Conservation (phyloP, 2,888 invertebrate species). For the Leptinotarsa haldemani region DNA sequence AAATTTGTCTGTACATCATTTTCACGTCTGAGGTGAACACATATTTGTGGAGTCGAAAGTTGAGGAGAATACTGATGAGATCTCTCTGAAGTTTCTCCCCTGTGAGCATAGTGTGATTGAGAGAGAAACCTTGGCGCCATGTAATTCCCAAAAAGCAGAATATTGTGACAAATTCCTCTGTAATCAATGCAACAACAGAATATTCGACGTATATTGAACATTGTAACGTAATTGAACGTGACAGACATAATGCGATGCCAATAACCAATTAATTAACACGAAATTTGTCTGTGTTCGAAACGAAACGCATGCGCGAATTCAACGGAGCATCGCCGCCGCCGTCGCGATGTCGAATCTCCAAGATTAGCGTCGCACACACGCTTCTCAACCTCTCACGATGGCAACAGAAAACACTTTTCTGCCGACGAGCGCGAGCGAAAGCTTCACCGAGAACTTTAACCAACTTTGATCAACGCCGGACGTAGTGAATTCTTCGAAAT, state of each 20-base stretch:
- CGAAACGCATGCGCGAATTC: background rate
- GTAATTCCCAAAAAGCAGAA: too few species aligned
- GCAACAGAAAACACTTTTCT: background rate
- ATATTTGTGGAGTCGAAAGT: too few species aligned
- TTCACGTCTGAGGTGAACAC: too few species aligned
- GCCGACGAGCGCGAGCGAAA: background rate
- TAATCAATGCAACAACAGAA: too few species aligned
- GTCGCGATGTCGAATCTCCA: background rate
- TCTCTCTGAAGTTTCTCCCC: too few species aligned
- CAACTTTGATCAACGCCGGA: background rate
- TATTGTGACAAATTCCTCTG: too few species aligned
- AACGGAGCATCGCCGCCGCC: background rate
- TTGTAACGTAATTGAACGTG: too few species aligned
- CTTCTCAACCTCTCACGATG: background rate
- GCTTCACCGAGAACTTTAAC: background rate
- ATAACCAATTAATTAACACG: background rate
- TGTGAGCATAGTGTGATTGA: too few species aligned
- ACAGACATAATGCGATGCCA: background rate
- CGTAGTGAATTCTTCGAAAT: background rate
- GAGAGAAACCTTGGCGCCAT: too few species aligned
- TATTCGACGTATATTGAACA: too few species aligned
- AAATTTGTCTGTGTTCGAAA: background rate
- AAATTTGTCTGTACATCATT: too few species aligned
- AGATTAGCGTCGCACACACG: slow-evolving; percentile 2
- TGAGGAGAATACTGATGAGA: too few species aligned